Conservation (phyloP, 2,113 vertebrate species). For the Hypanus sabinus region DNA sequence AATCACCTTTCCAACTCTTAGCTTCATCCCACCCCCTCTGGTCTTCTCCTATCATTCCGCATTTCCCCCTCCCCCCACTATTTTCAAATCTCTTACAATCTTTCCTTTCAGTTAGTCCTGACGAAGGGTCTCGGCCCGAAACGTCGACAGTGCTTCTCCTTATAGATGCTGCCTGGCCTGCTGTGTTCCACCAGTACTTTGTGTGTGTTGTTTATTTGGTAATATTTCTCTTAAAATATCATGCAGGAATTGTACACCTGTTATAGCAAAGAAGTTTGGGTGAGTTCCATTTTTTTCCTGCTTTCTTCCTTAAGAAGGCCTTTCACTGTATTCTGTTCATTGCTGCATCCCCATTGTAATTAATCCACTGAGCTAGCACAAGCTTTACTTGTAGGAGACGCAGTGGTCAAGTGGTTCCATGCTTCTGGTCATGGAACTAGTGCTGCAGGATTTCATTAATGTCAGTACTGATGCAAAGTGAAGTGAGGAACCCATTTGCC, state of each 20-base stretch:
- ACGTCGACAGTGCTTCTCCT: too few relatives aligned
- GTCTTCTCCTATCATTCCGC: too few relatives aligned
- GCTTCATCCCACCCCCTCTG: too few relatives aligned
- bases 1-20: too few relatives aligned
- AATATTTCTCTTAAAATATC: background rate
- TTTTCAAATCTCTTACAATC: too few relatives aligned
- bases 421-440: background rate
- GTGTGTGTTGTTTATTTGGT: background rate
- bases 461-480: background rate
- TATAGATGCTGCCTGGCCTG: too few relatives aligned
- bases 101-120: too few relatives aligned
- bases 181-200: too few relatives aligned
- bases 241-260: background rate
- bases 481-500: background rate
- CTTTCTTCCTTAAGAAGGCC: background rate
- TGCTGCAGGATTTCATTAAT: background rate
- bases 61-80: too few relatives aligned
- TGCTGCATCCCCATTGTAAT: background rate
- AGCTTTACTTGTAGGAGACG: background rate
- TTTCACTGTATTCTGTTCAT: background rate
- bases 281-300: too few relatives aligned
- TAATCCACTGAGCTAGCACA: background rate
- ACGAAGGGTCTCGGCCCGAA: too few relatives aligned
- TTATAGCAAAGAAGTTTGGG: background rate
- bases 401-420: background rate